Percentiles rank a stretch among this genome's conserved stretches.
phyloP scores from a whole-genome alignment of 2,888 invertebrate genomes.

The Phalangium opilio region DNA sequence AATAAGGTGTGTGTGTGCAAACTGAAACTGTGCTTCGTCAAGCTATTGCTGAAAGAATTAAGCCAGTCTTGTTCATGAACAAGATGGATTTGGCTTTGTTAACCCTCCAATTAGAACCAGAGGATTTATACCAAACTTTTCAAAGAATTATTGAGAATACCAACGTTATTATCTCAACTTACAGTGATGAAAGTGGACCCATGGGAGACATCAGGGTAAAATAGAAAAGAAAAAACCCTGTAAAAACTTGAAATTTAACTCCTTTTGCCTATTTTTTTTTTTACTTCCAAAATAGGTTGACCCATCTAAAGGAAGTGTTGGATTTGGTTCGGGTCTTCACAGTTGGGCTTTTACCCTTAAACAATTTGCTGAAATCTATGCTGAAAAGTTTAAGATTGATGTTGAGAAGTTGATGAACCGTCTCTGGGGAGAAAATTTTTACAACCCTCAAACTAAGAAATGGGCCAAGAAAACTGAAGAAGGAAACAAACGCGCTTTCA shows the following conservation, averaged over 20 bases:
- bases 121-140: conserved; percentile 91
- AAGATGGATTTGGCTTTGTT: conserved; percentile 99
- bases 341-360: conserved; percentile 99
- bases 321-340: conserved; percentile 98
- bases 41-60: conserved; percentile 98
- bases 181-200: conserved; percentile 90
- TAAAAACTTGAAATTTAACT: too few species aligned
- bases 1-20: conserved; percentile 93
- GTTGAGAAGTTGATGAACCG: conserved; percentile 88
- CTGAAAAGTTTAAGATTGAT: conserved; percentile 96
- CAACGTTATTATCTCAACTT: conserved; percentile 99
- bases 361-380: conserved; percentile 98
- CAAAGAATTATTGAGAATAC: conserved; percentile 99
- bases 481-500: conserved; percentile 93
- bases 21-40: conserved; percentile 99
- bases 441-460: conserved; percentile 91
- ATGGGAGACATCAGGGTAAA: conserved; percentile 96
- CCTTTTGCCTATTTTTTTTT: too few species aligned
- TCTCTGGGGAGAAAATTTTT: conserved; percentile 97
- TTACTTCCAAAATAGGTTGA: conserved; percentile 44
- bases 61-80: conserved; percentile 99
- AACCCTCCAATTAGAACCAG: conserved; percentile 88
- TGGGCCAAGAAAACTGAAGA: conserved; percentile 84
- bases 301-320: conserved; percentile 96
- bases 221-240: too few species aligned